Evolutionary conservation across 2,888 invertebrate species (phyloP), one percentile per base, ranked within the genome.

Genomic region (Hemaris fuciformis): DNA sequence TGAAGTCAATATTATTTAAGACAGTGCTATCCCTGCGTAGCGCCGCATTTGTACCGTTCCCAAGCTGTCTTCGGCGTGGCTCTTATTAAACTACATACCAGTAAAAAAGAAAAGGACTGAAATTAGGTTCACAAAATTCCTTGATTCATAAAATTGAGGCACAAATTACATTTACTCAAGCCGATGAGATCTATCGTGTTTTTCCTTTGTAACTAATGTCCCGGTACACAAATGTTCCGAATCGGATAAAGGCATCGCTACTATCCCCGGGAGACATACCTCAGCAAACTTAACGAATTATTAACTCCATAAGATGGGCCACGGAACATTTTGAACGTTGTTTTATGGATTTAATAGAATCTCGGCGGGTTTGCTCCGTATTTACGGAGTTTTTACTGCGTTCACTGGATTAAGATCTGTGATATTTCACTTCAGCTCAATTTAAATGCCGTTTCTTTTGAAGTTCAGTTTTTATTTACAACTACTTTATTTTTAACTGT

Each of bases 361-460:
- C 62, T 66, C 65, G 56, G 38, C 45, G 61, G 66, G 62, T 58
- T 65, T 57, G 66, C 69, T 67, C 48, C 43, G 63, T 66, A 66
- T 74, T 68, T 73, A 70, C 66, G 65, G 64, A 57, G 59, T 58
- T 64, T 65, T 68, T 64, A 61, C 64, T 38, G 53, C 56, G 60
- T 67, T 67, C 63, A 66, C 71, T 66, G 69, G 65, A 71, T 74
- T 70, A 73, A 64, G 67, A 67, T 66, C 62, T 61, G 57, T 62
- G 42, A 68, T 66, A 48, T 63, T 45, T 64, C 64, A 57, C 58
- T 58, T 34, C 25, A 10, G 10, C 15, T 57, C 6, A 18, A 38
- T 46, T 46, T 57, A 18, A 57, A 34, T 34, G 34, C 45, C 1
- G 27, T 5, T 56, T 27, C 46, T 18, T 38, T 38, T 38, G 18